Conservation (phyloP, 2,888 invertebrate genomes). For the Lepidocyrtinus sp. region DNA sequence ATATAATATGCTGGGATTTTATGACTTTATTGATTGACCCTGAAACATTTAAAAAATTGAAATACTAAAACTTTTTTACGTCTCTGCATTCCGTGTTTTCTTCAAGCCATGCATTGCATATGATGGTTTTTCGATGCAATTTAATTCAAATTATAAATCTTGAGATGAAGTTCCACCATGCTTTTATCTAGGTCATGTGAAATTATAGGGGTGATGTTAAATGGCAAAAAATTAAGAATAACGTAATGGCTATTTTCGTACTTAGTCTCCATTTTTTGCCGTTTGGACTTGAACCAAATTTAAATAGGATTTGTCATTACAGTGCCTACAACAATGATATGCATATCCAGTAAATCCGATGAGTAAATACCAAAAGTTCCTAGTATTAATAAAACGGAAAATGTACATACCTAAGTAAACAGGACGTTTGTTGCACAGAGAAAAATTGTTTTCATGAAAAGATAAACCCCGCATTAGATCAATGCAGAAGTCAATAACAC, state of each 20-base stretch:
- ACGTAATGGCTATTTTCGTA: constrained; percentile 65
- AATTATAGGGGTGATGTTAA: neutral
- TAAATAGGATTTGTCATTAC: neutral
- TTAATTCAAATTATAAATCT: neutral
- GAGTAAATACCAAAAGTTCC: neutral
- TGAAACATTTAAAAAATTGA: neutral
- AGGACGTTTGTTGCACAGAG: neutral
- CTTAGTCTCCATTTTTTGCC: constrained; percentile 66
- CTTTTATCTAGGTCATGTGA: neutral
- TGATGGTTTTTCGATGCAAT: neutral
- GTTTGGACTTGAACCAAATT: constrained; percentile 70
- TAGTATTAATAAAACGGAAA: neutral
- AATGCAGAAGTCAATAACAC: neutral
- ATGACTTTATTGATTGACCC: constrained; percentile 14
- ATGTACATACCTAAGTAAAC: neutral
- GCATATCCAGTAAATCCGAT: neutral
- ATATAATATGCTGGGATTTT: neutral
- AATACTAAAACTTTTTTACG: neutral
- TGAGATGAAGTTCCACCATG: neutral
- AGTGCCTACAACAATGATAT: no score
- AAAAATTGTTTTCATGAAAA: neutral
- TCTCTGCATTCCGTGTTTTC: neutral
- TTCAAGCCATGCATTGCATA: neutral
- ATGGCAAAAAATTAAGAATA: neutral
- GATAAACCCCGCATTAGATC: neutral